These are phyloP conservation scores for Tokudaia muenninki DNA, from an alignment of 2,797 vertebrate species.

Conservation along the genomic window DNA sequence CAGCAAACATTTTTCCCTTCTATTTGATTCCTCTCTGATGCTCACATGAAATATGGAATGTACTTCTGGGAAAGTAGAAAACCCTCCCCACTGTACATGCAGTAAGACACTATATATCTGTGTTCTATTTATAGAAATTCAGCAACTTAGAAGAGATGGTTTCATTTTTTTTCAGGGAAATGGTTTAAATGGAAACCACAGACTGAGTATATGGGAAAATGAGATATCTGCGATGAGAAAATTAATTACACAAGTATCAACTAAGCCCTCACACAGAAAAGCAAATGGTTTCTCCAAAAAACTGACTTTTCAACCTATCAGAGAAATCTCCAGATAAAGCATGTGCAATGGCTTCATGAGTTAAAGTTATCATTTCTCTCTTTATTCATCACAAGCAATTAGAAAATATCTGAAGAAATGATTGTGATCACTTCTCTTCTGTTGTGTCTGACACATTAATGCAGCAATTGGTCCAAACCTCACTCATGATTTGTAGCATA, in stretches of 20 bases:
- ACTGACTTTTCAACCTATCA: background rate
- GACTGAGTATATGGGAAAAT: background rate
- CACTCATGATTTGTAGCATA: background rate
- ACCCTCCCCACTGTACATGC: background rate
- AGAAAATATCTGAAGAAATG: background rate
- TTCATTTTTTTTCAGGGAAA: background rate
- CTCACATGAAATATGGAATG: background rate
- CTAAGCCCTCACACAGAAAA: background rate
- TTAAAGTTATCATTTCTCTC: background rate
- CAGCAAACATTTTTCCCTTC: background rate
- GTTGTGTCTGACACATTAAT: background rate
- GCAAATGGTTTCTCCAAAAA: background rate
- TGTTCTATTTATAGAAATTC: slow-evolving; percentile 18
- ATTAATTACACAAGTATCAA: background rate
- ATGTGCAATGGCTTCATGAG: background rate
- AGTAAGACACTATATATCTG: background rate
- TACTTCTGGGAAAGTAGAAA: slow-evolving; percentile 10
- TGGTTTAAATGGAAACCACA: background rate
- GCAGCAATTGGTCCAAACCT: background rate
- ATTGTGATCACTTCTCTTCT: background rate
- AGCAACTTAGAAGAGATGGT: background rate
- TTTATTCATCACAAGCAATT: background rate
- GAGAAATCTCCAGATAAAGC: background rate
- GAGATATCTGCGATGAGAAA: background rate
- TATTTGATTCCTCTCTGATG: background rate